Evolutionary conservation across 2,113 vertebrate species (phyloP), one percentile per base, ranked within the genome.

Genomic region (Notiomystis cincta): DNA sequence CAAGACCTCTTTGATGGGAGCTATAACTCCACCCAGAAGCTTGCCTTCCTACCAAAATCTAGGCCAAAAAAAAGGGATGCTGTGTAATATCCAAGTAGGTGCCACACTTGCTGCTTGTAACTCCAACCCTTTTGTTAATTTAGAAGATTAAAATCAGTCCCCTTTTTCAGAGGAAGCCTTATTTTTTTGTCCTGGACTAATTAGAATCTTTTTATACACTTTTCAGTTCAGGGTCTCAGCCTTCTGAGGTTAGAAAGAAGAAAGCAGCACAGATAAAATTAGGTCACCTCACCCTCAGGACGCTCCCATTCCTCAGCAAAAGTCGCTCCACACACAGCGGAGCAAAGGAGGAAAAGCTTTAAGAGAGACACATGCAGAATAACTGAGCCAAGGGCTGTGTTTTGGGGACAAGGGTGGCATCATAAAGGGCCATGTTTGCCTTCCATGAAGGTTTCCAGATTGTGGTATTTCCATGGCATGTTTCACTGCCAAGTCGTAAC

Each of bases 191-290:
- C 76, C 82, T 73, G 57, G 33, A 50, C 62, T 95, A 96, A 96
- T 94, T 89, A 93, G 58, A 82, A 62, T 78, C 70, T 83, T 95
- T 91, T 88, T 60, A 67, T 90, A 90, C 33, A 44, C 51, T 86
- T 80, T 60, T 50, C 33, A 47, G 71, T 64, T 70, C 71, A 81
- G 90, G 66, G 71, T 80, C 85, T 86, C 82, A 73, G 84, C 57
- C 88, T 96, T 95, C 78, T 79, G 87, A 85, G 89, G 93, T 82
- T 72, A 82, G 87, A 87, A 56, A 88, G 62, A 79, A 37, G 6
- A 79, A 85, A 84, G 53, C 62, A 58, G 37, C 37, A 53, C 38
- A 40, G 37, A 76, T 35, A 12, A 96, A 96, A 91, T 85, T 67
- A 78, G 89, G 93, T 79, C 62, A 10, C 65, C 57, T 72, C 69